Conservation (phyloP, 2,113 vertebrate species). For the Pyxicephalus adspersus region DNA sequence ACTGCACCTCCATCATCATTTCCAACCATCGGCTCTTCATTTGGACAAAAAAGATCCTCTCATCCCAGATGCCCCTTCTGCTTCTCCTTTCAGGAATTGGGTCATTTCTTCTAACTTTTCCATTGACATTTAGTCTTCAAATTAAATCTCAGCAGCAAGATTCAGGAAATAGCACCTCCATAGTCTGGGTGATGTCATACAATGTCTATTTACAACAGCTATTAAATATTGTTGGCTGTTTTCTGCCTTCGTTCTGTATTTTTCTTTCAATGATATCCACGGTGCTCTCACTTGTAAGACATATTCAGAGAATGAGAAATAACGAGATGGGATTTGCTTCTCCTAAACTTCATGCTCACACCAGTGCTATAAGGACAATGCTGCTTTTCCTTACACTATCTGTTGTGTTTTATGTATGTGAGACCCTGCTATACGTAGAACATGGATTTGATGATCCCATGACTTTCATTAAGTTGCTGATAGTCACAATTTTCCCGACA, state of each 20-base stretch:
- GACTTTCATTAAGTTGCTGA: neutral
- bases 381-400: neutral
- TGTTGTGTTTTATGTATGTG: neutral
- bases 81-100: neutral
- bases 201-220: neutral
- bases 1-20: neutral
- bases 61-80: neutral
- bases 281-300: conserved; percentile 6
- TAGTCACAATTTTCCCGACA: neutral
- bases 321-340: too few species aligned
- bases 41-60: conserved; percentile 2
- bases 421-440: neutral
- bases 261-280: neutral
- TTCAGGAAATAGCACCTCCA: too few species aligned
- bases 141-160: too few species aligned
- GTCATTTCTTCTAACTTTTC: neutral
- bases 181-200: neutral
- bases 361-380: conserved; percentile 1
- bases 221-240: neutral
- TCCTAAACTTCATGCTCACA: neutral
- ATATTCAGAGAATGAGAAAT: neutral
- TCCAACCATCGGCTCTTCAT: neutral
- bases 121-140: neutral
- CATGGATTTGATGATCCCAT: too few species aligned
- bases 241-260: neutral